Conservation (phyloP, 2,888 invertebrate species). For the Uloborus plumipes region DNA sequence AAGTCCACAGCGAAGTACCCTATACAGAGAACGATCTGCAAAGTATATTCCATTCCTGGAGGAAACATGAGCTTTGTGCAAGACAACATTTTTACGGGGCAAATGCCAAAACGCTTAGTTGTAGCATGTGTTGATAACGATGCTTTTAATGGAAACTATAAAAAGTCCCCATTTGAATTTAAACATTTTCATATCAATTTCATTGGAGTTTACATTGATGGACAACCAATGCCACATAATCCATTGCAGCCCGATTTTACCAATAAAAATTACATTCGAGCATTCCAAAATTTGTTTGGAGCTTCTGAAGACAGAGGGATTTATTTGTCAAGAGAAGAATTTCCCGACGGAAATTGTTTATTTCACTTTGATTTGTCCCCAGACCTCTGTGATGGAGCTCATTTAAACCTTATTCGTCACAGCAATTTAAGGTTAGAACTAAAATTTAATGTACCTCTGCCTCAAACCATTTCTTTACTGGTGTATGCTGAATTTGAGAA, state of each 20-base stretch:
- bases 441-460: conserved; percentile 5
- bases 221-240: not conserved
- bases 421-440: conserved; percentile 23
- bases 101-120: conserved; percentile 5
- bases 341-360: not conserved
- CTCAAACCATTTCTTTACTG: conserved; percentile 2
- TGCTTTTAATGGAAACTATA: not conserved
- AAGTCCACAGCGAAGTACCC: not conserved
- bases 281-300: not conserved
- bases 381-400: not conserved
- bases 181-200: not conserved
- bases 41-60: not conserved
- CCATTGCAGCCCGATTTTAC: not conserved
- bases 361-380: not conserved
- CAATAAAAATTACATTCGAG: not conserved
- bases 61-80: conserved; percentile 1
- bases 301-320: not conserved
- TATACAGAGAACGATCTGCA: not conserved
- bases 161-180: not conserved
- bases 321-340: not conserved
- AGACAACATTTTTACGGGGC: conserved; percentile 12
- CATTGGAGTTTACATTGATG: not conserved
- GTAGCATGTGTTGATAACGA: conserved; percentile 5
- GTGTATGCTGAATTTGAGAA: conserved; percentile 12
- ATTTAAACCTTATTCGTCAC: conserved; percentile 1